Evolutionary conservation across 2,888 invertebrate genomes (phyloP), one percentile per base, ranked within the genome.

Genomic region (Steinernema hermaphroditum): DNA sequence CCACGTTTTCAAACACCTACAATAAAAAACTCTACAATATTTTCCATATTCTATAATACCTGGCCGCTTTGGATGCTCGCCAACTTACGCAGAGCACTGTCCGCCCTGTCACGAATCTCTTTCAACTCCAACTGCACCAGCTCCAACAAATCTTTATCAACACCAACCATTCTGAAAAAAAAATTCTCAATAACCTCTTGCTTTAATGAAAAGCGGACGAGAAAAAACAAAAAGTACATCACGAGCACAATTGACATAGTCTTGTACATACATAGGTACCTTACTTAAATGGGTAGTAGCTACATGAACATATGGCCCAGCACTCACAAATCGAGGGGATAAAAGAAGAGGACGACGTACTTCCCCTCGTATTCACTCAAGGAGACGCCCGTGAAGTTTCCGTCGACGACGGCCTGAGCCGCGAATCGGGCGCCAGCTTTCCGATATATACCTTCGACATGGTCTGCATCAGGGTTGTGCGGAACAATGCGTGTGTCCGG

Each of bases 181-280:
- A n/a, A n/a, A n/a, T n/a, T n/a, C n/a, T n/a, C n/a, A n/a, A n/a
- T n/a, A n/a, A n/a, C n/a, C n/a, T n/a, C n/a, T n/a, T n/a, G n/a
- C n/a, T n/a, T n/a, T n/a, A n/a, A n/a, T n/a, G n/a, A n/a, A n/a
- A n/a, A n/a, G n/a, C n/a, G n/a, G n/a, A n/a, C n/a, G n/a, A n/a
- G n/a, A n/a, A n/a, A n/a, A n/a, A n/a, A n/a, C n/a, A n/a, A n/a
- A n/a, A n/a, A n/a, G n/a, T n/a, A n/a, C n/a, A n/a, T n/a, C n/a
- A n/a, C n/a, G n/a, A n/a, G n/a, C n/a, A n/a, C n/a, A n/a, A n/a
- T n/a, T n/a, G n/a, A n/a, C n/a, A n/a, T n/a, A n/a, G n/a, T n/a
- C n/a, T 90, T 34, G 90, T 90, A 81, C 90, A 90, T 22, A 91
- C 90, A 86, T 90, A 91, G 24, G 90, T 91, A 86, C 90, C n/a